Base-by-base conservation (phyloP, 2,113 vertebrate species). In the Amphilophus citrinellus region DNA sequence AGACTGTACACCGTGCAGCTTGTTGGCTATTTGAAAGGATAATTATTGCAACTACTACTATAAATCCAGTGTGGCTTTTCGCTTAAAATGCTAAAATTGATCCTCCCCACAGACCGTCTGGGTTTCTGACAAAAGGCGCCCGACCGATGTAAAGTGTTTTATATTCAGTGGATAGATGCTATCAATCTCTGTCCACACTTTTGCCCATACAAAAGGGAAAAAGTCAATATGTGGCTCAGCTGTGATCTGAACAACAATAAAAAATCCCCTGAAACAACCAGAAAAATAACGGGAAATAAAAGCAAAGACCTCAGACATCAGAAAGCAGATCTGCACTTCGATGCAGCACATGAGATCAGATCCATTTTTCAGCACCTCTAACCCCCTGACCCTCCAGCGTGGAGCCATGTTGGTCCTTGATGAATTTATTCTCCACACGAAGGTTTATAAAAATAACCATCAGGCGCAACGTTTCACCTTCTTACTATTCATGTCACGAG, bases 401-500 rank as follows among this genome's bases (percentile, higher is more conserved):
- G 37, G 59, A 32, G n/a, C 27, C 76, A 47, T 17, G 20, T 15
- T 65, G 42, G 8, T 24, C 44, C 44, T 37, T 5, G 20, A 66
- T 6, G 15, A 68, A 50, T 61, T 14, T 3, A 37, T 80, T 73
- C 24, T 14, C 0, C 44, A 47, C 35, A 17, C 20, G 37, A 56
- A 30, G 20, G 7, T 66, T 77, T 57, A 58, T 17, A 62, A 58
- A 11, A 80, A 85, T 20, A 75, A 47, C 57, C 8, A 50, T 13
- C 35, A 7, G 30, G 39, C 30, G 5, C n/a, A 53, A 50, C 8
- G 1, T 10, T 24, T 56, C 77, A 35, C 17, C 61, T 83, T 86
- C 78, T 86, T 80, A 14, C 30, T 60, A 90, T 80, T 84, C 84
- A 1, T 59, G 30, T 61, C 87, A 88, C 22, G 5, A 66, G 39